These are phyloP conservation scores for Escarpia spicata DNA, from an alignment of 2,888 invertebrate species.

Conservation along the genomic window DNA sequence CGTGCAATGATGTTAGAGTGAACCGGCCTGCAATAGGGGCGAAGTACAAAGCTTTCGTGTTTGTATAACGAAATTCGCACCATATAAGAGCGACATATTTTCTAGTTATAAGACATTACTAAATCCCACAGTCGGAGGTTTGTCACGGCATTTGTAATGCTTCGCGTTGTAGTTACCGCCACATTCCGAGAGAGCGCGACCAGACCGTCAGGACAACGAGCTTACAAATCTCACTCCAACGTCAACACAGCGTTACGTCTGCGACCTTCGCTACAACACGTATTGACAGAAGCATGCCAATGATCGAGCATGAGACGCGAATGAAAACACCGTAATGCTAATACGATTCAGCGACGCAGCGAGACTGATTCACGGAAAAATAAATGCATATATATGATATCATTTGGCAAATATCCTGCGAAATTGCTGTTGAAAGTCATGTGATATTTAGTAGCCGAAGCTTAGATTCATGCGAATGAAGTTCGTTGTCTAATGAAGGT, in stretches of 20 bases:
- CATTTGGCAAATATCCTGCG: neutral
- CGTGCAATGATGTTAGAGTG: no score
- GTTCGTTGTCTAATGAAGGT: neutral
- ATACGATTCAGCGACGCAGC: neutral
- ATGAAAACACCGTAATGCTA: neutral
- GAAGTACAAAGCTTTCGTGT: neutral
- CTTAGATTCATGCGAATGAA: neutral
- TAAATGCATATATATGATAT: neutral
- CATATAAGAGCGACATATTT: neutral
- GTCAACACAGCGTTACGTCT: constrained; percentile 1
- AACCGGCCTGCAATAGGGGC: neutral
- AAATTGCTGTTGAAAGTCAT: neutral
- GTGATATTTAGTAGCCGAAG: neutral
- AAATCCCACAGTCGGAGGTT: neutral
- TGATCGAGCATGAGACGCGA: neutral
- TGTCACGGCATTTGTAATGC: neutral
- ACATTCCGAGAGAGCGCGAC: neutral
- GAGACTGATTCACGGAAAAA: neutral
- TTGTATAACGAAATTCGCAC: neutral
- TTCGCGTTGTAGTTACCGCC: neutral
- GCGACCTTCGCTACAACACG: neutral
- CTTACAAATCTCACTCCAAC: neutral
- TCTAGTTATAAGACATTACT: neutral
- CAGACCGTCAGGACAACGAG: neutral
- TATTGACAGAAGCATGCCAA: neutral